These are phyloP conservation scores for Deroplatys truncata DNA, from an alignment of 2,888 invertebrate genomes.

Conservation along the genomic window DNA sequence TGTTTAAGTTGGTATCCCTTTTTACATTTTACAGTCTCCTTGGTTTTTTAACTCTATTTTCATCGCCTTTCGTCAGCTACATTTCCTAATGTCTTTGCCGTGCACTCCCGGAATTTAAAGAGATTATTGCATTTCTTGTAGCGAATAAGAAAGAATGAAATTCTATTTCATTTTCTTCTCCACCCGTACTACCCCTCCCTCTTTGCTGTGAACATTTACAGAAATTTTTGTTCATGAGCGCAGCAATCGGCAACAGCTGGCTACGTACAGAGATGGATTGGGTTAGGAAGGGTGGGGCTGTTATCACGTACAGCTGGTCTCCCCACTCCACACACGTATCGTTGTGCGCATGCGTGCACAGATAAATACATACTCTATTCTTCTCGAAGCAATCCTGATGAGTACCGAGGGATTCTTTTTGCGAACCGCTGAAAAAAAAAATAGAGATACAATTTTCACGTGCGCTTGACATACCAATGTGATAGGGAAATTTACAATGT, in stretches of 20 bases:
- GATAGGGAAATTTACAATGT: background rate
- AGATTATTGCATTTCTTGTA: background rate
- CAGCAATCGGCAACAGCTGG: slow-evolving; percentile 1
- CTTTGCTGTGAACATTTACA: background rate
- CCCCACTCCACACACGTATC: background rate
- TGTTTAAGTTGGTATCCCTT: background rate
- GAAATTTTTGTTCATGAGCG: background rate
- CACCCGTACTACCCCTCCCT: background rate
- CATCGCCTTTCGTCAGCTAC: background rate
- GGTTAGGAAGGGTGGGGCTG: background rate
- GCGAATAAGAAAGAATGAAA: background rate
- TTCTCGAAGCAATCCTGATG: background rate
- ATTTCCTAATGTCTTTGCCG: background rate
- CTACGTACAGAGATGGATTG: background rate
- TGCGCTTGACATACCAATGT: background rate
- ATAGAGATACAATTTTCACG: background rate
- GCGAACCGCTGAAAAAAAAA: background rate
- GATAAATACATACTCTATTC: background rate
- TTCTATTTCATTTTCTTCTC: background rate
- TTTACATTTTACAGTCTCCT: background rate
- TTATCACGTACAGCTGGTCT: background rate
- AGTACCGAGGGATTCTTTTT: background rate
- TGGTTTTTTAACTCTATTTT: background rate
- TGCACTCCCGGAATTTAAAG: background rate
- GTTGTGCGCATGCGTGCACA: background rate